phyloP scores from a whole-genome alignment of 2,113 vertebrate species.

The Apteryx owenii region DNA sequence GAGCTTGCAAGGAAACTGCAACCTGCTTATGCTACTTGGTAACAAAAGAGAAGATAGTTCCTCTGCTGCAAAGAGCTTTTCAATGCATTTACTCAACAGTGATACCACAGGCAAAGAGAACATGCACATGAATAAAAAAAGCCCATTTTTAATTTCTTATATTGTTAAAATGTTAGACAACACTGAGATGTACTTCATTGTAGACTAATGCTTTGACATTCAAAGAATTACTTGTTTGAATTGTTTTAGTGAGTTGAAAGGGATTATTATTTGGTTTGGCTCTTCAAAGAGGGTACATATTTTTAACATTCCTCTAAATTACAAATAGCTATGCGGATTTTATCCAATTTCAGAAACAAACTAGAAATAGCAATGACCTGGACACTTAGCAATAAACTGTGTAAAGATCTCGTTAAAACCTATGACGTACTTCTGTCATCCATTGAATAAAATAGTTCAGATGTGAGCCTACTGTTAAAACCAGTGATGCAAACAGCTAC shows the following conservation, averaged over 20 bases:
- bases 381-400: background rate
- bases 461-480: background rate
- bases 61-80: background rate
- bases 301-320: background rate
- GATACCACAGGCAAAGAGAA: background rate
- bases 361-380: background rate
- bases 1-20: background rate
- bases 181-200: background rate
- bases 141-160: background rate
- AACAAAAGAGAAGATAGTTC: background rate
- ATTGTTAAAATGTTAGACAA: background rate
- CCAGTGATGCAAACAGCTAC: background rate
- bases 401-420: background rate
- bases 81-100: background rate
- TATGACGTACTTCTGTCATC: background rate
- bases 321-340: background rate
- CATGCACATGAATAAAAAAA: too few species aligned
- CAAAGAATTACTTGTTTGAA: background rate
- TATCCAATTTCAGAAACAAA: background rate
- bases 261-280: background rate
- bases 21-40: fast-evolving
- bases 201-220: background rate
- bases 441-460: background rate
- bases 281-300: background rate
- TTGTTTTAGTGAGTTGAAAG: background rate